Percentiles rank a stretch among this genome's conserved stretches.
Conservation (phyloP, 1,140 invertebrate genomes). For the Ooceraea biroi region DNA sequence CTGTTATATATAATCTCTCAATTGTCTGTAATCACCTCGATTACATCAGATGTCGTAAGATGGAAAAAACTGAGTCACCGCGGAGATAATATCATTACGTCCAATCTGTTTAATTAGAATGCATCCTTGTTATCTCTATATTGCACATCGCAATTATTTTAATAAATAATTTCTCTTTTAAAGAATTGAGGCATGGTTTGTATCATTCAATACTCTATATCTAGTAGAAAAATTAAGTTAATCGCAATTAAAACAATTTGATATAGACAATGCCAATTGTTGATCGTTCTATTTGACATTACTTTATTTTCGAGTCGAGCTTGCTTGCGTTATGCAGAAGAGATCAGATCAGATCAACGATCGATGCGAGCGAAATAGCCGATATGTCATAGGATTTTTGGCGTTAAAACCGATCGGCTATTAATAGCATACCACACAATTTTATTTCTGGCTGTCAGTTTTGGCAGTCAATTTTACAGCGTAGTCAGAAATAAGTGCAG, state of each 20-base stretch:
- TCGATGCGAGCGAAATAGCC: neutral
- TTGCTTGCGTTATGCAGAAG: neutral
- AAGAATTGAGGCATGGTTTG: neutral
- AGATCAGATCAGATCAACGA: neutral
- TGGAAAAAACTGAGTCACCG: constrained; percentile 44
- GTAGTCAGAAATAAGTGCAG: neutral
- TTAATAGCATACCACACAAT: neutral
- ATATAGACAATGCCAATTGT: no score
- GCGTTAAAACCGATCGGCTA: neutral
- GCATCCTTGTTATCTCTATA: no score
- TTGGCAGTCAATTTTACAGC: neutral
- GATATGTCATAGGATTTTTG: neutral
- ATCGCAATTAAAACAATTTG: neutral
- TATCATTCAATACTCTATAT: neutral
- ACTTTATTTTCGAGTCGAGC: constrained; percentile 1
- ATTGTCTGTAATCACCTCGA: neutral
- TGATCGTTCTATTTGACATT: neutral
- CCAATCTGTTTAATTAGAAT: constrained; percentile 13
- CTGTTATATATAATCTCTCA: neutral
- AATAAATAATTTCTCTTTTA: neutral
- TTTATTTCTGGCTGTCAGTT: constrained; percentile 28
- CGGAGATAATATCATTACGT: neutral
- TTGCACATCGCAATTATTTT: neutral
- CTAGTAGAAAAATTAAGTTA: neutral
- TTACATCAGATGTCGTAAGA: constrained; percentile 28